Percentiles rank a stretch among this genome's conserved stretches.
Conservation (phyloP, 2,797 vertebrate species). For the Gobio occitaniae region DNA sequence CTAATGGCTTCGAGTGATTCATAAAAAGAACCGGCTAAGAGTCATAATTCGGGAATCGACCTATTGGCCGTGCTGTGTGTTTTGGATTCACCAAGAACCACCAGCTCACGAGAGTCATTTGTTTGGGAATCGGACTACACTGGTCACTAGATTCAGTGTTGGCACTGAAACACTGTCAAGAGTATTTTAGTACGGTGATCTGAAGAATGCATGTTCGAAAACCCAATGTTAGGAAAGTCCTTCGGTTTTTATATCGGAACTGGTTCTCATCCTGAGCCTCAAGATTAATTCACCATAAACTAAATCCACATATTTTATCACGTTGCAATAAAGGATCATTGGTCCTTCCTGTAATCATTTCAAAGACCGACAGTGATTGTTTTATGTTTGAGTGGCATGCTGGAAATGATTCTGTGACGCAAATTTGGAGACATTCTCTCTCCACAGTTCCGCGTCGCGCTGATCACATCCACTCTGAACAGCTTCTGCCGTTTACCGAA, state of each 20-base stretch:
- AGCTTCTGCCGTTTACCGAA: not conserved
- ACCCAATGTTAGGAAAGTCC: not conserved
- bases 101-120: conserved; percentile 17
- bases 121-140: not conserved
- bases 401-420: conserved; percentile 35
- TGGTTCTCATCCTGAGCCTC: not conserved
- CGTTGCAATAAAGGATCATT: not conserved
- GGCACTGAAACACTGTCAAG: not conserved
- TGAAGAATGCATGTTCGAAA: not conserved
- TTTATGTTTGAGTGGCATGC: not conserved
- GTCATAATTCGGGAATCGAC: not conserved
- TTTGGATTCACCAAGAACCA: not conserved
- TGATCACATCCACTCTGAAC: not conserved
- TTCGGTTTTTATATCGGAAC: not conserved
- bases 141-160: not conserved
- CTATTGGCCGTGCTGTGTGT: not conserved
- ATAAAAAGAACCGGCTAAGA: not conserved
- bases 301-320: not conserved
- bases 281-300: not conserved
- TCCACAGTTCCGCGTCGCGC: conserved; percentile 5
- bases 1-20: not conserved
- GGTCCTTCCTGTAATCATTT: not conserved
- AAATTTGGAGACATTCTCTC: conserved; percentile 45
- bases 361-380: not conserved
- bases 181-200: conserved; percentile 2